These are phyloP conservation scores for Phyllostomus discolor DNA, from an alignment of 2,113 vertebrate genomes.

Conservation along the genomic window DNA sequence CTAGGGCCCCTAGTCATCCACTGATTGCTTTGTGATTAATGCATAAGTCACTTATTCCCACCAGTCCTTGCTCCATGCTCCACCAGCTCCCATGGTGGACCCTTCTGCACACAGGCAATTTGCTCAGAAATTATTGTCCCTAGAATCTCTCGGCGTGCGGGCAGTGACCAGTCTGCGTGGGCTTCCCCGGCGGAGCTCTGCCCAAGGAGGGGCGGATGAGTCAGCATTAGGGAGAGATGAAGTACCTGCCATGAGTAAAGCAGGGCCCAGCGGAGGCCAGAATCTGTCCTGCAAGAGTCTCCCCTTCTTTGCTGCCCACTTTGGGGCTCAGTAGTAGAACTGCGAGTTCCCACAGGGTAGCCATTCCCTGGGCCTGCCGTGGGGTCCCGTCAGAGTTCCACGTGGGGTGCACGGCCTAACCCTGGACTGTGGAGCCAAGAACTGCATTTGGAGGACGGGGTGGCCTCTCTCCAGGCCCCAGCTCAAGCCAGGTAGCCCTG, in stretches of 20 bases:
- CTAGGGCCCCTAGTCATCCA: background rate
- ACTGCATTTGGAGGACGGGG: background rate
- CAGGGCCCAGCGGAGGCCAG: background rate
- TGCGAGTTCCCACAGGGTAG: background rate
- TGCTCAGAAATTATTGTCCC: slow-evolving; percentile 10
- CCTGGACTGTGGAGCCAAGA: background rate
- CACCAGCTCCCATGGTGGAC: background rate
- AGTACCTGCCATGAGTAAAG: background rate
- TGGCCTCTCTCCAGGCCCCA: background rate
- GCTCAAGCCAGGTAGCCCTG: background rate
- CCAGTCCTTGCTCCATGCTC: background rate
- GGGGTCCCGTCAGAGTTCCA: no score
- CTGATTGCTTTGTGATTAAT: slow-evolving; percentile 48
- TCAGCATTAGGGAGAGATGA: background rate
- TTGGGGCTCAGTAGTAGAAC: background rate
- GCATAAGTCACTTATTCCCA: background rate
- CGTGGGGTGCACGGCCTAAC: background rate
- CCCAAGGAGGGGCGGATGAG: background rate
- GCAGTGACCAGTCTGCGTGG: background rate
- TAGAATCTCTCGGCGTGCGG: background rate
- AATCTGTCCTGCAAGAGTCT: background rate
- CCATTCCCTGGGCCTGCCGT: background rate
- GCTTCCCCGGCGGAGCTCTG: background rate
- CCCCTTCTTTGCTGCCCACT: background rate
- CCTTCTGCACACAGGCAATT: slow-evolving; percentile 26